Conservation (phyloP, 2,113 vertebrate genomes). For the Leiothrix lutea region DNA sequence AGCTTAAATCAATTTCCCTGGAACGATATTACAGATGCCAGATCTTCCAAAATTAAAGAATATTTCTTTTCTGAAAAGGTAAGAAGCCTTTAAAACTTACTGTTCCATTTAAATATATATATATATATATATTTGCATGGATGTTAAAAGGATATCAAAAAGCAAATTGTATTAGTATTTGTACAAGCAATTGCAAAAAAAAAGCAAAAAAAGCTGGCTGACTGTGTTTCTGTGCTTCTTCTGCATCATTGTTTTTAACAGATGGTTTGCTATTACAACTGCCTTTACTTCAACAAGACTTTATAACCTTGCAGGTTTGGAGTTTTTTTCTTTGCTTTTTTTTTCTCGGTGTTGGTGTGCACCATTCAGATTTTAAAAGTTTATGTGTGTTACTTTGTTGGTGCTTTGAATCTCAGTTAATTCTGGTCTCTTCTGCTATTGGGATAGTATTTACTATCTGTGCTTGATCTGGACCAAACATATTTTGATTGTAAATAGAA, state of each 20-base stretch:
- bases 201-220: background rate
- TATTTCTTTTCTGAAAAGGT: background rate
- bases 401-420: constrained; percentile 48
- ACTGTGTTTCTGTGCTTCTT: background rate
- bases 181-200: background rate
- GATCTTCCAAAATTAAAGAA: background rate
- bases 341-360: background rate
- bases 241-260: constrained; percentile 33
- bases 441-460: constrained; percentile 63
- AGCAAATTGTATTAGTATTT: background rate
- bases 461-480: constrained; percentile 65
- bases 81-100: background rate
- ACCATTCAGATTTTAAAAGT: background rate
- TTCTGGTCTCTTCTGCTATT: constrained; percentile 40
- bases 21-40: background rate
- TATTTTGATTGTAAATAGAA: constrained; percentile 83
- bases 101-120: background rate
- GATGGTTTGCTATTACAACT: constrained; percentile 30
- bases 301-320: constrained; percentile 11
- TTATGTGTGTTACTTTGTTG: constrained; percentile 8
- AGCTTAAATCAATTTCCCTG: constrained; percentile 8
- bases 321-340: background rate
- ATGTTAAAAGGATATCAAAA: background rate
- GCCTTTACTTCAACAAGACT: constrained; percentile 25
- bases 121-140: background rate